Base-by-base conservation (phyloP, 2,797 vertebrate species). In the Rhinatrema bivittatum region DNA sequence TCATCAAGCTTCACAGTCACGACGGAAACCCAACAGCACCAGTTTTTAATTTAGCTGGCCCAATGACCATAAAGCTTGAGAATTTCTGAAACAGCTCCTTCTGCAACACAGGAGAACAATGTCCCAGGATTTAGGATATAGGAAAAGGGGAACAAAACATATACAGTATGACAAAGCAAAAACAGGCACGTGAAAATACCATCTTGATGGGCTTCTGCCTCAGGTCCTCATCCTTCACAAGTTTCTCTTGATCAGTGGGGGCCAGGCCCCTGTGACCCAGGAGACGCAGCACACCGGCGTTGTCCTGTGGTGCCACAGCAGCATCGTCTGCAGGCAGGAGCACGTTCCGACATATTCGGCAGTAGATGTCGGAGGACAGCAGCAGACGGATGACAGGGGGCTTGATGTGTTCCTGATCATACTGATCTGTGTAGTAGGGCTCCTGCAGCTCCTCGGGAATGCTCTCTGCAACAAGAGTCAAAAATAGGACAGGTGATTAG, bases 361-460 rank as follows among this genome's bases (percentile, higher is more conserved):
- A 91, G 76, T 93, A 94, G 42, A 93, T 82, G 55, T 93, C 91
- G 0, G 90, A 87, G 2, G 90, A 91, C 27, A 90, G 83, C 29
- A 96, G 76, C 32, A 94, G 82, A 36, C 82, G 79, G 0, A 85
- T 86, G 62, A 93, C 88, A 0, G 91, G 91, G 0, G 93, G 93
- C 68, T 96, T 96, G 42, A 94, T 82, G 49, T 96, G 93, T 61
- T 96, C 93, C 74, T 96, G 93, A 32, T 93, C 91, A 20, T 96
- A 96, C 70, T 96, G 93, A 74, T 96, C 93, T 1, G 86, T 85
- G 72, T 96, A 96, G 79, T 94, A 94, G n/a, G 91, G 91, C 32
- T 92, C 88, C 43, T 85, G 82, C 50, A 96, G 81, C 74, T 96
- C 91, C 29, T 73, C 74, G 3, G 93, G 91, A 35, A 96, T 82